Base-by-base conservation (phyloP, 2,888 invertebrate genomes). In the Macropis europaea region DNA sequence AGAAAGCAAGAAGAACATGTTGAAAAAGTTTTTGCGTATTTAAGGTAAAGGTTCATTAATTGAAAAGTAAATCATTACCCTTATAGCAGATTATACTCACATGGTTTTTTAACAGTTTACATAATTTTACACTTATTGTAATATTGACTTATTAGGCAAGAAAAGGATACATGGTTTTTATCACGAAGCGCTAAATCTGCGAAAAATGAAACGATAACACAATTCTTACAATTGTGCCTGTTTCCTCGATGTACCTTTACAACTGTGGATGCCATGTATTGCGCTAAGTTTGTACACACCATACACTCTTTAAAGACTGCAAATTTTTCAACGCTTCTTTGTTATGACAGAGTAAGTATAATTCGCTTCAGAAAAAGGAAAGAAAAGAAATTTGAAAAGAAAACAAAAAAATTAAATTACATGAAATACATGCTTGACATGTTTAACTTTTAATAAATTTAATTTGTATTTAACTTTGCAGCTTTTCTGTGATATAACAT, bases 241-340 rank as follows among this genome's bases (percentile, higher is more conserved):
- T 98, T 99, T 90, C 99, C 99, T 22, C 94, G 99, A 83, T 98
- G 98, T 91, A 96, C 97, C 72, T 99, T 98, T 91, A 98, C 99
- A 17, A 96, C 98, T 52, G 93, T 95, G 53, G 99, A 99, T 92
- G 98, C 99, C 30, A 93, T 99, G 62, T 99, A 97, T 91, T 98
- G 98, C 91, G 98, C 99, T 0, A 96, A 98, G 92, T 99, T 99
- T 90, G 97, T 99, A 68, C 96, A 98, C 88, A 95, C 97, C 5
- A 95, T 99, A 82, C 99, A 99, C 91, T 95, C 95, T 84, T 92
- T 99, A 82, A 97, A 97, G 90, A 98, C 98, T 48, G 96, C 97
- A 4, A 98, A 98, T 91, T 99, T 99, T 91, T 98, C 98, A 13
- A 99, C 99, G 0, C 92, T 99, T 59, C 93, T 99, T 52, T 98